These are phyloP conservation scores for Camponotus vicinus DNA, from an alignment of 1,140 invertebrate genomes.

Conservation along the genomic window DNA sequence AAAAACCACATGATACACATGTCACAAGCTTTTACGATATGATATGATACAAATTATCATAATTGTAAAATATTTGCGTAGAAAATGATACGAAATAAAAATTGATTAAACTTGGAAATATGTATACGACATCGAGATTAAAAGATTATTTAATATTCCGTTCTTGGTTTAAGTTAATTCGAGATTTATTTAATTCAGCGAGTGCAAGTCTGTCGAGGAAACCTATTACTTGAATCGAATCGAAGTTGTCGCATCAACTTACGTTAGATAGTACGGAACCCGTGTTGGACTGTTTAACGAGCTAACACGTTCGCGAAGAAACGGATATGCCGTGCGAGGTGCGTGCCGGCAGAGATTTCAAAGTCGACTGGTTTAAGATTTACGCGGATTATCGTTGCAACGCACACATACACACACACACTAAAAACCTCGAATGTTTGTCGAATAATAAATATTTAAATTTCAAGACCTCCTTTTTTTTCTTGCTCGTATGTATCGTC, in stretches of 20 bases:
- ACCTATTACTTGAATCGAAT: neutral
- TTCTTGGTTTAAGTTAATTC: neutral
- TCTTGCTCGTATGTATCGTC: conserved; percentile 27
- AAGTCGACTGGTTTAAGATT: conserved; percentile 3
- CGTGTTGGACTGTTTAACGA: conserved; percentile 77
- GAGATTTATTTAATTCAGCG: neutral
- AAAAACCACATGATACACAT: neutral
- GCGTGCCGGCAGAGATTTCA: neutral
- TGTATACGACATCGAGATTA: neutral
- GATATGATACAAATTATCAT: neutral
- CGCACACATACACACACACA: conserved; percentile 57
- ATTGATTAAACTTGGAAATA: neutral
- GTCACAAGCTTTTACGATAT: neutral
- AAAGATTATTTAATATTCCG: neutral
- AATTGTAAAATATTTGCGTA: neutral
- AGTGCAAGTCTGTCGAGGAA: neutral
- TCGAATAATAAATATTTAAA: conserved; percentile 75
- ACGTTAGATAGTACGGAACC: conserved; percentile 80
- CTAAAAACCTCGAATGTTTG: conserved; percentile 8
- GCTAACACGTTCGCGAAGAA: neutral
- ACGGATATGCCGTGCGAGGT: conserved; percentile 12
- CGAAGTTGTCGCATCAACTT: conserved; percentile 65
- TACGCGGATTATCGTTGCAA: conserved; percentile 55
- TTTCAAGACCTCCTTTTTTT: conserved; percentile 15
- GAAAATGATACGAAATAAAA: too few relatives aligned